Evolutionary conservation across 2,113 vertebrate species (phyloP).

Genomic region (Larimichthys polyactis): DNA sequence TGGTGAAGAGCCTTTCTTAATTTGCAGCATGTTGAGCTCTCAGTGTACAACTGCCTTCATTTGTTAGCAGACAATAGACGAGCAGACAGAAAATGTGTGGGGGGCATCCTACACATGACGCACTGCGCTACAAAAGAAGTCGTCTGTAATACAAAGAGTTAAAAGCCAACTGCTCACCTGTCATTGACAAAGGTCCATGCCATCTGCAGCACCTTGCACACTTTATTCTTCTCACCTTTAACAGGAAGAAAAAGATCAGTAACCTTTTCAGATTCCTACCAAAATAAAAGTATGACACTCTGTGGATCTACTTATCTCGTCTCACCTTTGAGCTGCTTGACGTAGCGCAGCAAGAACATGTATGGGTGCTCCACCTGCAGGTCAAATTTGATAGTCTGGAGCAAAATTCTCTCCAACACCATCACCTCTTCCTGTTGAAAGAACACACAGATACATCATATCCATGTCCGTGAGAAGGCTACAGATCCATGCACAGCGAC

Average conservation of each 20-base stretch:
- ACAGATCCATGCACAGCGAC: too few relatives aligned
- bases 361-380: constrained; percentile 98
- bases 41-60: too few relatives aligned
- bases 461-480: background rate
- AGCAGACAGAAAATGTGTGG: too few relatives aligned
- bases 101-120: too few relatives aligned
- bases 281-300: accelerated
- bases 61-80: too few relatives aligned
- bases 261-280: background rate
- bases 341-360: constrained; percentile 97
- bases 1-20: too few relatives aligned
- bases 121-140: background rate
- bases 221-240: constrained; percentile 97
- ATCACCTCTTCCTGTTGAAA: constrained; percentile 95
- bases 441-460: background rate
- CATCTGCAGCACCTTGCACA: constrained; percentile 98
- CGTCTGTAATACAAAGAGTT: background rate
- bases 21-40: too few relatives aligned
- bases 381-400: constrained; percentile 99
- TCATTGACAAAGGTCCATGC: constrained; percentile 99
- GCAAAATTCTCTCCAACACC: constrained; percentile 96
- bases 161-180: constrained; percentile 83
- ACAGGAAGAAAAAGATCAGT: background rate
- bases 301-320: too few relatives aligned
- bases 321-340: constrained; percentile 98